Percentiles rank a stretch among this genome's conserved stretches.
phyloP scores from a whole-genome alignment of 2,888 invertebrate genomes.

The Nomada hirtipes region DNA sequence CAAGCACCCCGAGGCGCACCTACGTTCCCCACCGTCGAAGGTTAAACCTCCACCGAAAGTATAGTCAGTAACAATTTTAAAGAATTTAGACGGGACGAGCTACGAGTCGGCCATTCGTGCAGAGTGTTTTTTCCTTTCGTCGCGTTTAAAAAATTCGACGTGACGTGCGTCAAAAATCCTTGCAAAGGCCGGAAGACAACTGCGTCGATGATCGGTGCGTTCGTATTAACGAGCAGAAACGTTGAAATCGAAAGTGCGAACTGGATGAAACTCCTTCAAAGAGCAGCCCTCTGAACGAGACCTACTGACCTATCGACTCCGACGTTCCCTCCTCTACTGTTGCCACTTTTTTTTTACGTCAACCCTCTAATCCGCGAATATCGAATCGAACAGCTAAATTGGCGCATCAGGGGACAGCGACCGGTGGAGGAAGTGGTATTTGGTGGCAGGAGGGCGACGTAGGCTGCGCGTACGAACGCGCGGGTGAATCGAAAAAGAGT shows the following conservation, averaged over 20 bases:
- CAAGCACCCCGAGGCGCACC: background rate
- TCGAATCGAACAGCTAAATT: slow-evolving; percentile 27
- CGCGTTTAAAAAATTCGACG: background rate
- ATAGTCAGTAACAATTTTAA: background rate
- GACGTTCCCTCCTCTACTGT: background rate
- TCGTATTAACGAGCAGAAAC: slow-evolving; percentile 34
- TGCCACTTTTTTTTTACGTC: slow-evolving; percentile 7
- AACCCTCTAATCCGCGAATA: slow-evolving; percentile 7
- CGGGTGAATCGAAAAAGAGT: slow-evolving; percentile 69
- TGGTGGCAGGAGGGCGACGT: slow-evolving; percentile 47
- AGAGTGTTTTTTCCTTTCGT: background rate
- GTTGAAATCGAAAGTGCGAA: slow-evolving; percentile 56
- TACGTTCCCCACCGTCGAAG: background rate
- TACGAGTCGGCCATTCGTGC: background rate
- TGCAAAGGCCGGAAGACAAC: background rate
- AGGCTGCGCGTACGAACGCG: slow-evolving; percentile 68
- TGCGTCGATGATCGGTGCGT: slow-evolving; percentile 19
- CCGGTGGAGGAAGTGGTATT: slow-evolving; percentile 45
- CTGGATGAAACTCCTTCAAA: slow-evolving; percentile 42
- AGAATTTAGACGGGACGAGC: background rate
- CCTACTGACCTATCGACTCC: slow-evolving; percentile 72
- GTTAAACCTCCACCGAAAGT: background rate
- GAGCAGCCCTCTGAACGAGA: slow-evolving; percentile 67
- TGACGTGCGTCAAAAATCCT: background rate
- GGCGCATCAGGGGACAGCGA: slow-evolving; percentile 61